These are phyloP conservation scores for Dromius quadrimaculatus DNA, from an alignment of 2,888 invertebrate species.

Conservation along the genomic window DNA sequence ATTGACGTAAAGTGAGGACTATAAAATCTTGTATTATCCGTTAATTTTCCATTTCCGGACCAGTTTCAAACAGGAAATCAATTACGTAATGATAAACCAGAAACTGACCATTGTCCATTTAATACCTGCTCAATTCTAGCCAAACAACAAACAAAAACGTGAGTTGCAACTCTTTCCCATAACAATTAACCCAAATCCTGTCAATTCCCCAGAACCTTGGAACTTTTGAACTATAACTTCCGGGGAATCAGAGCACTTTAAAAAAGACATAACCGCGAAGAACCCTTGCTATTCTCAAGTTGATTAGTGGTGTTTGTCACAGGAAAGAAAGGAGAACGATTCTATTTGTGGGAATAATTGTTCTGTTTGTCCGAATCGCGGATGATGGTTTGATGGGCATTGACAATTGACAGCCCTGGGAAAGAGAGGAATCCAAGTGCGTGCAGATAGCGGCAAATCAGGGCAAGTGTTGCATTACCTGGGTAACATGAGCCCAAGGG, in stretches of 20 bases:
- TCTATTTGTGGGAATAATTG: slow-evolving; percentile 20
- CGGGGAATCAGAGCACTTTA: slow-evolving; percentile 1
- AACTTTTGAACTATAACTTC: slow-evolving; percentile 17
- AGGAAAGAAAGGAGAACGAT: slow-evolving; percentile 4
- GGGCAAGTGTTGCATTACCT: slow-evolving; percentile 49
- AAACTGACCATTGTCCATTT: slow-evolving; percentile 19
- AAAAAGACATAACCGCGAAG: slow-evolving; percentile 1
- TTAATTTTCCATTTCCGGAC: too few relatives aligned
- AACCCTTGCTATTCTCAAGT: slow-evolving; percentile 1
- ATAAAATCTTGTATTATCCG: too few relatives aligned
- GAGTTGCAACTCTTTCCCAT: slow-evolving; percentile 19
- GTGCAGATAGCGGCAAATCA: slow-evolving; percentile 18
- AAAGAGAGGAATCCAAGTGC: background rate
- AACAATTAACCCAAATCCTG: slow-evolving; percentile 1
- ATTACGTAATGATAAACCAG: slow-evolving; percentile 5
- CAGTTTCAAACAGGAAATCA: slow-evolving; percentile 18
- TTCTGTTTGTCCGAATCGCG: slow-evolving; percentile 28
- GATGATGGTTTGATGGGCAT: background rate
- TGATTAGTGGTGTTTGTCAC: slow-evolving; percentile 6
- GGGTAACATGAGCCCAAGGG: slow-evolving; percentile 51
- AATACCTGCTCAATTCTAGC: slow-evolving; percentile 11
- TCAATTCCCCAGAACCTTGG: background rate
- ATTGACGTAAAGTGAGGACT: too few relatives aligned
- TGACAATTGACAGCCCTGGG: slow-evolving; percentile 34
- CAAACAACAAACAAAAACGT: background rate